Conservation (phyloP, 2,113 vertebrate species). For the Petrocephalus microphthalmus region DNA sequence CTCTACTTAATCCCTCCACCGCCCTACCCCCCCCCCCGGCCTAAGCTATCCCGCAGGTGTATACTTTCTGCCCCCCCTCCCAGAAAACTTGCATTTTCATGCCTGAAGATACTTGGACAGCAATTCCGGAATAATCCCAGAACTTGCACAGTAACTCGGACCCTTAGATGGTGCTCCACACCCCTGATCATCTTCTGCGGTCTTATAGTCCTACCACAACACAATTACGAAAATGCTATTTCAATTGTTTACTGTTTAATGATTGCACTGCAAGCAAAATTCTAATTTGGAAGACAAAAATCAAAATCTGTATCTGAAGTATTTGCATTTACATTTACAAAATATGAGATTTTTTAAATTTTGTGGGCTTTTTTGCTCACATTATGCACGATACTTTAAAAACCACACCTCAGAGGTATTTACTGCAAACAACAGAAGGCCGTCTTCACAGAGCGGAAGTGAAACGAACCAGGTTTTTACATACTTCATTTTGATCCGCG, state of each 20-base stretch:
- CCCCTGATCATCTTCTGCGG: not conserved
- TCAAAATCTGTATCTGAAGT: not conserved
- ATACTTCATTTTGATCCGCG: conserved; percentile 62
- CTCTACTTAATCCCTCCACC: conserved; percentile 65
- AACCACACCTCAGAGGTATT: conserved; percentile 48
- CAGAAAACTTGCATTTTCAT: not conserved
- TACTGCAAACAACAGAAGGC: conserved; percentile 43
- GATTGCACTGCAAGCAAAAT: not conserved
- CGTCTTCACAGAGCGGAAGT: conserved; percentile 61
- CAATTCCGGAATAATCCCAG: not conserved
- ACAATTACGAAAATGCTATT: not conserved
- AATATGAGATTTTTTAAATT: not conserved
- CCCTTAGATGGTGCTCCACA: not conserved
- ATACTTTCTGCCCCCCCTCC: conserved; percentile 35
- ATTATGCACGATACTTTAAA: conserved; percentile 47
- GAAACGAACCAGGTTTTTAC: conserved; percentile 68
- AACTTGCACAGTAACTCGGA: not conserved
- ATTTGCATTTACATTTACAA: not conserved
- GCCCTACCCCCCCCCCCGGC: conserved; percentile 46
- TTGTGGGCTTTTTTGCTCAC: conserved; percentile 33
- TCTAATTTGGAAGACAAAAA: not conserved
- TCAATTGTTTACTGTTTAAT: not conserved
- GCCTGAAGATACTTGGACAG: not conserved
- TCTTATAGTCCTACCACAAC: not conserved
- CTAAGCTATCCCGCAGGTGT: conserved; percentile 58